Conservation (phyloP, 2,797 vertebrate genomes). For the Schizopygopsis pylzovi region DNA sequence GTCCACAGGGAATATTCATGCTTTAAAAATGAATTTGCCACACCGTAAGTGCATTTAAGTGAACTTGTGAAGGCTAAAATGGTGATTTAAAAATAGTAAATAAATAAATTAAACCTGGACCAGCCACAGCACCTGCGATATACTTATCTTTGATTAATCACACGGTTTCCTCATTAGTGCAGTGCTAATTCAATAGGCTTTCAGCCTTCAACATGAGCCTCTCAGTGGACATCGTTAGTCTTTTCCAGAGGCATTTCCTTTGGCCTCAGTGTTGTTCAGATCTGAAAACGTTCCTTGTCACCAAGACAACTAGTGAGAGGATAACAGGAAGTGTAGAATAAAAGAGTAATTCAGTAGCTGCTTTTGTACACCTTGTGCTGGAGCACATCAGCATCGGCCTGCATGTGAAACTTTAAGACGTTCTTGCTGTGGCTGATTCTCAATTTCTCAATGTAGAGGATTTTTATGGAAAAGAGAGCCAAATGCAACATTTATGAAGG, state of each 20-base stretch:
- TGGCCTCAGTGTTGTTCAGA: conserved; percentile 19
- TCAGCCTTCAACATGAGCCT: neutral
- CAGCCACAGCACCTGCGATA: neutral
- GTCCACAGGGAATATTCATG: neutral
- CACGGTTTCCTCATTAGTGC: conserved; percentile 12
- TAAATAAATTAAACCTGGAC: neutral
- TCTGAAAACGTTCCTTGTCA: neutral
- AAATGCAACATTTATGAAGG: neutral
- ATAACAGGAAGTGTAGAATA: conserved; percentile 7
- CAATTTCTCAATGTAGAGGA: neutral
- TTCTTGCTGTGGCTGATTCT: neutral
- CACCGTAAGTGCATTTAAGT: neutral
- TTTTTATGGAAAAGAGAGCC: neutral
- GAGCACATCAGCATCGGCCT: neutral
- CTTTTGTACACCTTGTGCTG: neutral
- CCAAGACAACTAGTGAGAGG: conserved; percentile 2
- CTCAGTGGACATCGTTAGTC: conserved; percentile 20
- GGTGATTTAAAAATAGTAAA: neutral
- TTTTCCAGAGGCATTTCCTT: neutral
- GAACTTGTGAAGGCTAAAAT: neutral
- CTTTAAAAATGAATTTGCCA: neutral
- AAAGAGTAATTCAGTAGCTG: neutral
- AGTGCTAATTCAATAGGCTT: neutral
- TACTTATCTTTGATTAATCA: conserved; percentile 4
- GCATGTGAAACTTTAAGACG: neutral